Base-by-base conservation (phyloP, 2,797 vertebrate species). In the Austrolebias charrua region DNA sequence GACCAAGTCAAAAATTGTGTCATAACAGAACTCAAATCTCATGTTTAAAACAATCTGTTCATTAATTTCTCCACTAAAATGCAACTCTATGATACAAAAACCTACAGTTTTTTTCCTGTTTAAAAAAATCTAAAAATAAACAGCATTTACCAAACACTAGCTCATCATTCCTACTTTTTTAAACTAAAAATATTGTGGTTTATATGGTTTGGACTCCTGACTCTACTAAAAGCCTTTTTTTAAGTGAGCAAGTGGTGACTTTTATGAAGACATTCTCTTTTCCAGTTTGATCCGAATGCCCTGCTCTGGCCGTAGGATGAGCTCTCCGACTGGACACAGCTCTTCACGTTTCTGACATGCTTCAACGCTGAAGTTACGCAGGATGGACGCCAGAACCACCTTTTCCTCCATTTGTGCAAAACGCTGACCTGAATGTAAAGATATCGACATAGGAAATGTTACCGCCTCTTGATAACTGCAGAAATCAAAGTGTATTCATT, bases 371-470 rank as follows among this genome's bases (percentile, higher is more conserved):
- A 96, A 98, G 50, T 74, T 87, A 0, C 94, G 93, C 70, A 99
- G 84, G 59, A 98, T 79, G 44, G 88, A 86, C 0, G 95, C 90
- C 70, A 99, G 64, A 46, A 98, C n/a, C 57, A 93, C 84, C 71
- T 98, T 98, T 81, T 98, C 96, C 76, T 99, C 97, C 91, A 98
- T 94, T 12, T 94, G 58, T 7, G 97, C 97, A 75, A 98, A 99
- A 8, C 91, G 95, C 63, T 98, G 96, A 77, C 97, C 97, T 99
- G 73, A 35, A 13, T 20, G 55, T 50, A 24, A 24, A 24, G 24
- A 24, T 24, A 24, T 24, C 24, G 24, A 53, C 0, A 19, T 11
- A 29, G 52, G 33, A 51, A 5, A 11, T 14, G 11, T 53, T 0
- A 1, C 8, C 12, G 2, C 10, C 14, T 14, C 31, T 9, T 33